Conservation (phyloP, 2,113 vertebrate species). For the Oryzias melastigma region DNA sequence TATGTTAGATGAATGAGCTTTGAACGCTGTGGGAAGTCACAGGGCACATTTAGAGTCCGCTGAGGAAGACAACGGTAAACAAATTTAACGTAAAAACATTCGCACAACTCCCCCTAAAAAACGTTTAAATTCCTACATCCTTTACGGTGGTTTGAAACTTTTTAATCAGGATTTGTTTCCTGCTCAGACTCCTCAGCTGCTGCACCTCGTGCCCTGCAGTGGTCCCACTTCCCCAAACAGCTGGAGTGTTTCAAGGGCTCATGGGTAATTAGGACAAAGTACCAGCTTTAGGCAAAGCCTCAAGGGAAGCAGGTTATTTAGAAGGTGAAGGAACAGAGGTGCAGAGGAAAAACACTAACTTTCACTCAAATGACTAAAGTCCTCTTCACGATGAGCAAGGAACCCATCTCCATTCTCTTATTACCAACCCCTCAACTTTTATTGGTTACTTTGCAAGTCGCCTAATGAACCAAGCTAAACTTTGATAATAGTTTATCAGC, state of each 20-base stretch:
- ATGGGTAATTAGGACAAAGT: slow-evolving; percentile 76
- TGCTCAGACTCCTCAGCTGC: slow-evolving; percentile 33
- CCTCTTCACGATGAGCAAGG: slow-evolving; percentile 29
- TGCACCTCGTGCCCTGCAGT: slow-evolving; percentile 45
- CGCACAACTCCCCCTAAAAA: not conserved
- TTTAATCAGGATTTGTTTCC: slow-evolving; percentile 56
- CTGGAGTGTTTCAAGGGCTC: slow-evolving; percentile 70
- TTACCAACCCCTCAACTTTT: slow-evolving; percentile 31
- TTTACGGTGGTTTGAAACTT: slow-evolving; percentile 62
- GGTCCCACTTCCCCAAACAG: slow-evolving; percentile 69
- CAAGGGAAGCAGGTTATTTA: slow-evolving; percentile 55
- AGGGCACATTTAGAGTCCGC: slow-evolving; percentile 6
- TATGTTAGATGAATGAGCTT: slow-evolving; percentile 17
- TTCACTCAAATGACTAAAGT: slow-evolving; percentile 38
- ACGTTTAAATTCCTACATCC: slow-evolving; percentile 41
- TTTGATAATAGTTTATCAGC: too few relatives aligned
- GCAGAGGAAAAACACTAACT: slow-evolving; percentile 37
- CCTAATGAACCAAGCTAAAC: slow-evolving; percentile 47
- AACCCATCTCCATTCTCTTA: slow-evolving; percentile 48
- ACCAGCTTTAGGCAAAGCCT: slow-evolving; percentile 54
- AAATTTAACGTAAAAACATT: not conserved
- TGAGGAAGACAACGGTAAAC: not conserved
- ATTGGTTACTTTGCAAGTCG: slow-evolving; percentile 31
- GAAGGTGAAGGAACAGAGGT: slow-evolving; percentile 30
- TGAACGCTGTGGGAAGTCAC: not conserved